Base-by-base conservation (phyloP, 2,113 vertebrate species). In the Uria aalge region DNA sequence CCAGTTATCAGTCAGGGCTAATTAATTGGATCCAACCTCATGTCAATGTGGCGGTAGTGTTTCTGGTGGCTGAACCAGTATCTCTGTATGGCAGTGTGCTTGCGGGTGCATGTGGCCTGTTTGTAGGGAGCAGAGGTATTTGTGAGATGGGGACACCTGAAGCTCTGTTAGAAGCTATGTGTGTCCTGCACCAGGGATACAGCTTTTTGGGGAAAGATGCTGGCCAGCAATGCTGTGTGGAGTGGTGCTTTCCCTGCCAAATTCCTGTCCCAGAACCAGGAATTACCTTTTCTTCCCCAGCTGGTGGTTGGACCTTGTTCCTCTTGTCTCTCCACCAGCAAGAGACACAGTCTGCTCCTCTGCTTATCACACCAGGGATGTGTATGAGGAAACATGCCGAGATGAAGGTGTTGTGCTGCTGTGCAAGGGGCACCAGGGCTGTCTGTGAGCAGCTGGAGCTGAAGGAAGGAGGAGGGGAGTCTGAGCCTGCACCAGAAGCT, bases 301-400 rank as follows among this genome's bases (percentile, higher is more conserved):
- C 9, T 79, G 59, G 21, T 16, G 18, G 11, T 48, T 57, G 16
- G 6, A 36, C 52, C 64, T 93, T 40, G 18, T 92, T 74, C 11
- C 26, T 57, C 26, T 53, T 27, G 41, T 50, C 27, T 84, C 56
- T 57, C 24, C n/a, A 24, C 23, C 10, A 26, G 60, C 64, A 75
- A 4, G 36, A 69, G 47, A 43, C 32, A 55, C 8, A 1, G 27
- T 8, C 21, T 52, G 43, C 30, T 92, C 18, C 57, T 81, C n/a
- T 83, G 41, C 82, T 38, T 43, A 50, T 74, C 17, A 0, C 36
- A 20, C 26, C 32, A 12, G 59, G 45, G 21, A 30, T 11, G 5
- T 0, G 1, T 0, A 1, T 27, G 29, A 62, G 34, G 47, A 73
- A 64, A 27, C 48, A 15, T 0, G 0, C 8, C 0, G 10, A 64